Evolutionary conservation across 2,113 vertebrate genomes (phyloP).

Genomic region (Nestor notabilis): DNA sequence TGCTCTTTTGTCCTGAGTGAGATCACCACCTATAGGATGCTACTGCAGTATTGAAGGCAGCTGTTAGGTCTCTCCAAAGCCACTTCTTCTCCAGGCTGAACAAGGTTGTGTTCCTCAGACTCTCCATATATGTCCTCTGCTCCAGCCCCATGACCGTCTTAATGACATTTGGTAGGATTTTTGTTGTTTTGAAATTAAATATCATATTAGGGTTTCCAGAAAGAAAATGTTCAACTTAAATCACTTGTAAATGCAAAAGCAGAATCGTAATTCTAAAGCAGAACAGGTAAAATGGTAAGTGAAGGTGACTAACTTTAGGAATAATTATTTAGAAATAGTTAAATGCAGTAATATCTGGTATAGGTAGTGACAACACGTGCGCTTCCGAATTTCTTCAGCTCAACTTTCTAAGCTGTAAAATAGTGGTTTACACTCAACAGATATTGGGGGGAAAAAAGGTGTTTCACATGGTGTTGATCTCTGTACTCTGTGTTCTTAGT

Average conservation of each 20-base stretch:
- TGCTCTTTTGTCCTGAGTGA: background rate
- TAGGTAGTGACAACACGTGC: background rate
- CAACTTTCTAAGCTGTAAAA: background rate
- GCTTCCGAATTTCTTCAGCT: background rate
- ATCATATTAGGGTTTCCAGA: background rate
- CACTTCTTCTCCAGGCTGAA: background rate
- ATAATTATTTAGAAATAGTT: background rate
- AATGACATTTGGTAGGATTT: background rate
- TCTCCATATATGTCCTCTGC: background rate
- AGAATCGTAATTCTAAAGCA: background rate
- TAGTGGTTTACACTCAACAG: background rate
- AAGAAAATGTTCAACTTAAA: background rate
- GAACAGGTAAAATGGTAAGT: background rate
- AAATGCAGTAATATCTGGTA: background rate
- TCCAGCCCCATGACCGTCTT: background rate
- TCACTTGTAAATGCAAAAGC: background rate
- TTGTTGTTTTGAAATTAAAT: background rate
- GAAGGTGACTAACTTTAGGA: background rate
- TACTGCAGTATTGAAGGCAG: background rate
- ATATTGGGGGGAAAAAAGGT: background rate
- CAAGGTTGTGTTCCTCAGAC: background rate
- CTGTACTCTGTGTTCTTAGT: background rate
- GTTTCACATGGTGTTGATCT: background rate
- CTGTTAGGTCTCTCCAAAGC: background rate
- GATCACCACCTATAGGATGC: background rate